phyloP scores from a whole-genome alignment of 2,797 vertebrate species.

The Phalloptychus januarius region DNA sequence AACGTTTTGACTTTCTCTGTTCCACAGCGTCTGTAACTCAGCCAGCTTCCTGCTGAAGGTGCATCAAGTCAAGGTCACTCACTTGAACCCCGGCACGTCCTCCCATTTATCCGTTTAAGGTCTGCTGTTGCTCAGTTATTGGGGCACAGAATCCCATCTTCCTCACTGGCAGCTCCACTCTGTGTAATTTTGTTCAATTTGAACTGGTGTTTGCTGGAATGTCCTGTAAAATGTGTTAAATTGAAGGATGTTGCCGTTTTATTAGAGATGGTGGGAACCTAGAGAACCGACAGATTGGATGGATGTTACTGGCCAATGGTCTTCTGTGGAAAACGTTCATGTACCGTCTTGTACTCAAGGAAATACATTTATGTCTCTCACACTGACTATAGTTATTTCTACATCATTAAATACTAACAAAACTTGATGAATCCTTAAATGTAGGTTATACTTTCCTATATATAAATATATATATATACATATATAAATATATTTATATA shows the following conservation, averaged over 20 bases:
- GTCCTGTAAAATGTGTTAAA: slow-evolving; percentile 66
- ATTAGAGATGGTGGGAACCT: slow-evolving; percentile 52
- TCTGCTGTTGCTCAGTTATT: slow-evolving; percentile 58
- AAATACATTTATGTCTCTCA: slow-evolving; percentile 23
- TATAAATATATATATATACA: too few relatives aligned
- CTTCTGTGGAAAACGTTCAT: slow-evolving; percentile 52
- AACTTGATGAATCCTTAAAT: slow-evolving; percentile 6
- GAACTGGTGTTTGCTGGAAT: slow-evolving; percentile 67
- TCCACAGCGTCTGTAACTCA: slow-evolving; percentile 5
- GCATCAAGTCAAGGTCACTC: slow-evolving; percentile 75
- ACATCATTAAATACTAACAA: background rate
- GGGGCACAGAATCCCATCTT: slow-evolving; percentile 70
- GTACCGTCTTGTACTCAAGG: slow-evolving; percentile 34
- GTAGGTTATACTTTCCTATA: background rate
- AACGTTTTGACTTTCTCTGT: slow-evolving; percentile 16
- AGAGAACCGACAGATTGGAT: slow-evolving; percentile 50
- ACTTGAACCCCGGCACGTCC: slow-evolving; percentile 56
- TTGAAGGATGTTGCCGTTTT: slow-evolving; percentile 69
- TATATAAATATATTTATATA: too few relatives aligned
- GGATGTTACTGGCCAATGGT: slow-evolving; percentile 44
- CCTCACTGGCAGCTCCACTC: slow-evolving; percentile 40
- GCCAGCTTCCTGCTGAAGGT: slow-evolving; percentile 39
- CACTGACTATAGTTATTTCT: slow-evolving; percentile 1
- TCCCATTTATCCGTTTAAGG: slow-evolving; percentile 74
- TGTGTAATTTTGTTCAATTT: slow-evolving; percentile 77